Percentiles rank a stretch among this genome's conserved stretches.
phyloP scores from a whole-genome alignment of 2,113 vertebrate genomes.

The Hyperoodon ampullatus region DNA sequence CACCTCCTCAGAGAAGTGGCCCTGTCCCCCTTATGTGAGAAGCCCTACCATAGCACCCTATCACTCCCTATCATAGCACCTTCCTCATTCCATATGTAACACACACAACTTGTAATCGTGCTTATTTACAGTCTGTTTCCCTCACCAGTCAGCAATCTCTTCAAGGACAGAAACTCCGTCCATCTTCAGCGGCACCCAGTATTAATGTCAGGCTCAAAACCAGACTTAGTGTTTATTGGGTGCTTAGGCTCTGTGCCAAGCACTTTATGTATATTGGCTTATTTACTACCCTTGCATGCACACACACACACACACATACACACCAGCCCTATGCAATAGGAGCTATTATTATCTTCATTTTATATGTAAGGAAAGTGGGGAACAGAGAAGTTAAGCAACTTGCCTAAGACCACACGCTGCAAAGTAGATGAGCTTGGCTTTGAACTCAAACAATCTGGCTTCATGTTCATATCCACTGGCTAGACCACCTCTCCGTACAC shows the following conservation, averaged over 20 bases:
- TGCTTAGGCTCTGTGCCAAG: not conserved
- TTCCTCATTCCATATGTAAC: not conserved
- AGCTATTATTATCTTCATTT: not conserved
- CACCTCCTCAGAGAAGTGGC: not conserved
- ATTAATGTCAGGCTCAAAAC: not conserved
- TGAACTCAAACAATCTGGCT: not conserved
- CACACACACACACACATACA: not conserved
- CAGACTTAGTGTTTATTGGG: fast-evolving
- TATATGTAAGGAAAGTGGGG: not conserved
- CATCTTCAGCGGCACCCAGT: not conserved
- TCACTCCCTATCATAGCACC: fast-evolving
- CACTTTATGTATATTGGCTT: not conserved
- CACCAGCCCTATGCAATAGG: not conserved
- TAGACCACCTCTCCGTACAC: not conserved
- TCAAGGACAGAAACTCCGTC: not conserved
- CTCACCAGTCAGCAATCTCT: not conserved
- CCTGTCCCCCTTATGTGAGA: not conserved
- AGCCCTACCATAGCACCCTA: fast-evolving
- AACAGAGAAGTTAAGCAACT: not conserved
- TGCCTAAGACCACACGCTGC: not conserved
- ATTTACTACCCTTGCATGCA: not conserved
- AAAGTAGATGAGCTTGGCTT: not conserved
- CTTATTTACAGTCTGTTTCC: not conserved
- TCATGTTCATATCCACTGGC: not conserved
- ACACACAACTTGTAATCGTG: not conserved